Evolutionary conservation across 2,797 vertebrate species (phyloP).

Genomic region (Stomatorhinus walkeri): DNA sequence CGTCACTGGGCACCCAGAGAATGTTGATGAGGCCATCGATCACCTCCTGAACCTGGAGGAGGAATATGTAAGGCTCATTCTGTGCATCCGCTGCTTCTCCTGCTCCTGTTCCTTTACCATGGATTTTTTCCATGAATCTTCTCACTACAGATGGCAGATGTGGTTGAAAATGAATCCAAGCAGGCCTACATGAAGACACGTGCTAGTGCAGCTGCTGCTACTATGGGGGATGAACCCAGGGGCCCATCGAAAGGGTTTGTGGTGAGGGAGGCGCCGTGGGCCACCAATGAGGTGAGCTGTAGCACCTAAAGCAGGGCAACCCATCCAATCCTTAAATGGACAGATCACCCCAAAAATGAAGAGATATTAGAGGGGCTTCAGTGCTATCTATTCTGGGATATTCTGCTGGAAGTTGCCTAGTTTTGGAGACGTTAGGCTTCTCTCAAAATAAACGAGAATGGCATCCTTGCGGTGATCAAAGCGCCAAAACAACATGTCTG

Average conservation of each 20-base stretch:
- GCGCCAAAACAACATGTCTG: not conserved
- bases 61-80: slow-evolving; percentile 77
- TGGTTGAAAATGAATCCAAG: slow-evolving; percentile 85
- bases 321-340: not conserved
- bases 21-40: slow-evolving; percentile 96
- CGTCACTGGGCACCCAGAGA: slow-evolving; percentile 89
- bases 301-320: not conserved
- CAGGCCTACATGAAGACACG: slow-evolving; percentile 84
- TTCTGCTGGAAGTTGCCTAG: not conserved
- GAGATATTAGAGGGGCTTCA: not conserved
- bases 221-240: slow-evolving; percentile 72
- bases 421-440: not conserved
- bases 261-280: slow-evolving; percentile 95
- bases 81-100: not conserved
- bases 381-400: not conserved
- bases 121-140: not conserved
- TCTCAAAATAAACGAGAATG: not conserved
- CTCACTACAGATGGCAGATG: slow-evolving; percentile 73
- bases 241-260: slow-evolving; percentile 93
- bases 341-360: not conserved
- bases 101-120: not conserved
- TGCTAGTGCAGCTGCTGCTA: slow-evolving; percentile 47
- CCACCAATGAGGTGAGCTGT: slow-evolving; percentile 80
- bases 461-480: not conserved
- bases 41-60: slow-evolving; percentile 96